Base-by-base conservation (phyloP, 2,797 vertebrate genomes). In the Catamblyrhynchus diadema region DNA sequence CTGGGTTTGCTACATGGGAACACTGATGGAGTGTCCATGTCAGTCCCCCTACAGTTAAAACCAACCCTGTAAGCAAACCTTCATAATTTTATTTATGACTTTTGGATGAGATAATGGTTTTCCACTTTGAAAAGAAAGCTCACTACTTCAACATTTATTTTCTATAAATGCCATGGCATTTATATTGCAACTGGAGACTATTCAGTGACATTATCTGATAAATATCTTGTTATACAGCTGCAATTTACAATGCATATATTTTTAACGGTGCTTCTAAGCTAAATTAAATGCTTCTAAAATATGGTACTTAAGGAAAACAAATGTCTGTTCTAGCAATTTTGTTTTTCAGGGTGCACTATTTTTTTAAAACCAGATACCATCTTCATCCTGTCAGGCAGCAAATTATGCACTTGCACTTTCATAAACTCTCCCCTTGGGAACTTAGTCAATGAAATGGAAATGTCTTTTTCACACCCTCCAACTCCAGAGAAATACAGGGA, bases 241-340 rank as follows among this genome's bases (percentile, higher is more conserved):
- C 87, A 95, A 95, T 97, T 96, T 96, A 96, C 95, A 95, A 94
- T 94, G 93, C 94, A 94, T 97, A 92, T 95, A 97, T 97, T 95
- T 97, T 97, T 97, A 96, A 96, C 86, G 1, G 88, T 51, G 70
- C 85, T 97, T 93, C 93, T 86, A 94, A 96, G 80, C 78, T 81
- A 97, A 97, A 97, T 97, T 95, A 97, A 97, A 94, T 90, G 96
- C 88, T 95, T 86, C 90, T 97, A 88, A 96, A 96, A 96, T 93
- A 94, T 8, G 65, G 88, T 91, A 81, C 84, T 97, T 88, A 88
- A 8, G 19, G 94, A 96, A 96, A 96, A 96, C 94, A 95, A 96
- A 94, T 93, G 95, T 87, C 74, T 95, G 69, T 56, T 96, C 66
- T 42, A 86, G 90, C 93, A 90, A 88, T 96, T 97, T 89, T 94